A percentile compares a stretch with the other conserved stretches of the same genome.
These are phyloP conservation scores for Drosophila mauritiana DNA, from an alignment of 1,140 invertebrate genomes.

Conservation along the genomic window DNA sequence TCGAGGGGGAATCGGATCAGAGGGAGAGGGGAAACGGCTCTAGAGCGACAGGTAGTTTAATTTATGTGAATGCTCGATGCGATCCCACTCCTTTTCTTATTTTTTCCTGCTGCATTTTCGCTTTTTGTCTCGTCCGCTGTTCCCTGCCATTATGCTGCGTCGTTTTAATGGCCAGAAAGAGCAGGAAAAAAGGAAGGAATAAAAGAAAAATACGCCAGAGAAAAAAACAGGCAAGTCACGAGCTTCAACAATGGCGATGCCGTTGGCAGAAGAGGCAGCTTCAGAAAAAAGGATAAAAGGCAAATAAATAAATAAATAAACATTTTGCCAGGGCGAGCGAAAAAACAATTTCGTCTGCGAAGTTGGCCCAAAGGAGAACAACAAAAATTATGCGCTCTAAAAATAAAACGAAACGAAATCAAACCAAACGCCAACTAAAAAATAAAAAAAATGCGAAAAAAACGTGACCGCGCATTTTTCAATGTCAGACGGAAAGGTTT, in stretches of 20 bases:
- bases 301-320: conserved; percentile 82
- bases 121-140: conserved; percentile 55
- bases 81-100: conserved; percentile 24
- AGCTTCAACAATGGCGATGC: conserved; percentile 68
- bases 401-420: conserved; percentile 49
- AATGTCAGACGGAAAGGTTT: conserved; percentile 83
- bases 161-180: conserved; percentile 73
- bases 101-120: conserved; percentile 42
- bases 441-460: conserved; percentile 57
- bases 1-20: conserved; percentile 16
- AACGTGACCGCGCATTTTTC: conserved; percentile 85
- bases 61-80: conserved; percentile 65
- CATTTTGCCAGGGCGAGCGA: conserved; percentile 58
- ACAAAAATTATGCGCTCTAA: conserved; percentile 55
- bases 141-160: conserved; percentile 81
- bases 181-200: conserved; percentile 12
- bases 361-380: conserved; percentile 55
- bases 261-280: conserved; percentile 38
- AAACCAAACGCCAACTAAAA: conserved; percentile 43
- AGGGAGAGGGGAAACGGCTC: conserved; percentile 22
- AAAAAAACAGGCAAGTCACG: conserved; percentile 68
- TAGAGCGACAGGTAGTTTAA: conserved; percentile 80
- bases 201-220: conserved; percentile 20
- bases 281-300: conserved; percentile 63
- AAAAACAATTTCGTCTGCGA: conserved; percentile 69